phyloP scores from a whole-genome alignment of 1,140 invertebrate species.

The Antheraea mylitta region DNA sequence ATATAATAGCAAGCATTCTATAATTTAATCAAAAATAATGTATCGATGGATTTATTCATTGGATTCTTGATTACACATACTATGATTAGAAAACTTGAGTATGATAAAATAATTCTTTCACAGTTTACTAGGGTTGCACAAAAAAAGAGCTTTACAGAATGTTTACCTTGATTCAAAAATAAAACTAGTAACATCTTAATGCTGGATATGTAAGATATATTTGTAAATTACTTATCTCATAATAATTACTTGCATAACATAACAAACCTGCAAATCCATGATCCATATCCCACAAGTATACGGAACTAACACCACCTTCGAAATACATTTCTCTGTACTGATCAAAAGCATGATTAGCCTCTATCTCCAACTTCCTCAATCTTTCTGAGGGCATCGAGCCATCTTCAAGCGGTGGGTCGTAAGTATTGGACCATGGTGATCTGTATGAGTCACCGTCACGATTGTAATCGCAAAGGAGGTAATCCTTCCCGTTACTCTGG shows the following conservation, averaged over 20 bases:
- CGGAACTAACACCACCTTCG: constrained; percentile 99
- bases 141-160: too few species aligned
- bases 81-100: too few species aligned
- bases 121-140: too few species aligned
- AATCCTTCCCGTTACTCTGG: constrained; percentile 96
- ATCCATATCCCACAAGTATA: constrained; percentile 99
- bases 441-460: constrained; percentile 99
- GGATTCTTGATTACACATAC: too few species aligned
- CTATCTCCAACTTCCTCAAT: constrained; percentile 96
- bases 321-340: constrained; percentile 99
- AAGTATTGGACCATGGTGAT: constrained; percentile 99
- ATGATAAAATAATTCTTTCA: too few species aligned
- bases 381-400: constrained; percentile 98
- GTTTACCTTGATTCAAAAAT: too few species aligned
- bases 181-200: too few species aligned
- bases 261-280: constrained; percentile 94
- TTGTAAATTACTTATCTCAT: background rate
- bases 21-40: too few species aligned
- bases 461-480: constrained; percentile 98
- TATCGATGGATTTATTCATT: too few species aligned
- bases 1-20: too few species aligned
- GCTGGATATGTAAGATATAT: too few species aligned
- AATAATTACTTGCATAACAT: background rate
- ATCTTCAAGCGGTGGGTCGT: constrained; percentile 98
- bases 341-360: constrained; percentile 99